Evolutionary conservation across 2,888 invertebrate species (phyloP).

Genomic region (Drosophila mercatorum): DNA sequence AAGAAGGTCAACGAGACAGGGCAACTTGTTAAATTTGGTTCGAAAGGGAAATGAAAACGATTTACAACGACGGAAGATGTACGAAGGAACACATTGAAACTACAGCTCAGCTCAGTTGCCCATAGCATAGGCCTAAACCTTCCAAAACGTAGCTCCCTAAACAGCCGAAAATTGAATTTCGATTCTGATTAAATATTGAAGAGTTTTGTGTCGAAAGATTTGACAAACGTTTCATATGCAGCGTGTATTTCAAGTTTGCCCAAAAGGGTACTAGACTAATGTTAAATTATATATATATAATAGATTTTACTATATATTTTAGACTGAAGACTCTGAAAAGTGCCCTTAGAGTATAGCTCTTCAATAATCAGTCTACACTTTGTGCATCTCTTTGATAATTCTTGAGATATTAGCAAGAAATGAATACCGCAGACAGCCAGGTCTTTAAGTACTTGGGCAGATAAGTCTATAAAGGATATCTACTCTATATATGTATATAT

Average conservation of each 20-base stretch:
- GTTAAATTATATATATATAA: background rate
- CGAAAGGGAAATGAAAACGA: slow-evolving; percentile 4
- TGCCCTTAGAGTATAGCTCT: background rate
- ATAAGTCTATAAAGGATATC: too few species aligned
- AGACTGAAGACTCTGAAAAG: background rate
- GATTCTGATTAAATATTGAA: background rate
- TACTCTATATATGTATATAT: too few species aligned
- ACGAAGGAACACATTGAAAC: background rate
- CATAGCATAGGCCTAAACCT: background rate
- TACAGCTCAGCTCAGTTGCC: slow-evolving; percentile 17
- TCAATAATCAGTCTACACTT: background rate
- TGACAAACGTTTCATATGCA: background rate
- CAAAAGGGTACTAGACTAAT: too few species aligned
- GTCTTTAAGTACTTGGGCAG: too few species aligned
- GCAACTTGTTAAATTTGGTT: slow-evolving; percentile 33
- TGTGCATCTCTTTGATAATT: background rate
- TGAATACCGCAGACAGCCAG: background rate
- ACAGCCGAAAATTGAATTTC: slow-evolving; percentile 7
- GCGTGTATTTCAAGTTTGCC: background rate
- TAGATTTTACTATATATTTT: background rate
- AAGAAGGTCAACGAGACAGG: slow-evolving; percentile 12
- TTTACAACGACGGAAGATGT: slow-evolving; percentile 8
- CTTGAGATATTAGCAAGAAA: background rate
- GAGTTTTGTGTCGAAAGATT: background rate
- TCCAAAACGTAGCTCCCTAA: slow-evolving; percentile 2